A percentile compares a stretch with the other conserved stretches of the same genome.
Conservation (phyloP, 2,113 vertebrate genomes). For the Barbus barbus region DNA sequence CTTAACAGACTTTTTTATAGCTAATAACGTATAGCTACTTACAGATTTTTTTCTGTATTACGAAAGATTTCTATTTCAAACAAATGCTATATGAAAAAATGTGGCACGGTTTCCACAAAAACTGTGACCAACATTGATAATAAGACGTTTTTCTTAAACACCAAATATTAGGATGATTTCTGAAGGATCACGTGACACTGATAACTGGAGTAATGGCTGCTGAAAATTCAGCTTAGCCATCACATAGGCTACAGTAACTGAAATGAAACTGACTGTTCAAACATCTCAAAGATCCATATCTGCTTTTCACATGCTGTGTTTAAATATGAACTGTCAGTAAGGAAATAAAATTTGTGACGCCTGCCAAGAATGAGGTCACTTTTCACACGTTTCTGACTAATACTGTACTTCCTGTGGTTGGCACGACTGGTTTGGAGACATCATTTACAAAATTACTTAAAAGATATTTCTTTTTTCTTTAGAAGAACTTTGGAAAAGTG, state of each 20-base stretch:
- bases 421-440: background rate
- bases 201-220: background rate
- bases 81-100: background rate
- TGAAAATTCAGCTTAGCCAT: background rate
- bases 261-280: background rate
- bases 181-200: background rate
- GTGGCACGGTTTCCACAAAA: background rate
- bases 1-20: background rate
- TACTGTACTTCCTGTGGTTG: background rate
- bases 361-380: background rate
- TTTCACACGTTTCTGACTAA: background rate
- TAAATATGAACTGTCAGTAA: background rate
- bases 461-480: background rate
- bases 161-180: background rate
- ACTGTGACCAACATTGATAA: background rate
- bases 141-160: background rate
- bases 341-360: background rate
- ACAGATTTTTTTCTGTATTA: too few species aligned
- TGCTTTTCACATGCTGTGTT: background rate
- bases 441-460: background rate
- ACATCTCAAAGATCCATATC: background rate
- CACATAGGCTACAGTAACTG: background rate
- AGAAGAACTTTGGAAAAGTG: background rate
- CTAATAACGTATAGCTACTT: too few species aligned
- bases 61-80: background rate